phyloP scores from a whole-genome alignment of 92 coral and sea anemone species.

The Zoanthus solanderi region DNA sequence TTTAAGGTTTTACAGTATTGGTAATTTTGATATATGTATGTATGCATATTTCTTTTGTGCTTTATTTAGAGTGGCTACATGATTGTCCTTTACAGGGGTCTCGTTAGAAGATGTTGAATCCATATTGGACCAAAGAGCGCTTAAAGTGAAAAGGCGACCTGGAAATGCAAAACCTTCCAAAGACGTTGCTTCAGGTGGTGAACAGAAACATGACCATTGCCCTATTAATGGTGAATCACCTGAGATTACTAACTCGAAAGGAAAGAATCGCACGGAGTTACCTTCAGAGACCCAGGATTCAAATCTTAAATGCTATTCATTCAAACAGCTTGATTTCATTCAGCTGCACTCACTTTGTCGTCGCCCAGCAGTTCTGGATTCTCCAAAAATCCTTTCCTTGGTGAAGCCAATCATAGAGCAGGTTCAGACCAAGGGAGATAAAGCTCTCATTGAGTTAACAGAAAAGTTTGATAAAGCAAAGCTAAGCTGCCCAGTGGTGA shows the following conservation, averaged over 20 bases:
- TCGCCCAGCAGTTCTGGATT: slow-evolving; percentile 61
- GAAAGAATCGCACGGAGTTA: not conserved
- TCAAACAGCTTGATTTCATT: slow-evolving; percentile 18
- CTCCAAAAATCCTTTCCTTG: slow-evolving; percentile 54
- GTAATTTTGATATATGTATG: not conserved
- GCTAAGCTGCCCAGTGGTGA: slow-evolving; percentile 45
- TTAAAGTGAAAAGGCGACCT: slow-evolving; percentile 61
- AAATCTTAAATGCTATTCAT: slow-evolving; percentile 36
- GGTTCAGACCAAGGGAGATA: slow-evolving; percentile 51
- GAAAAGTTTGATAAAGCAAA: slow-evolving; percentile 66
- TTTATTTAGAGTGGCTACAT: not conserved
- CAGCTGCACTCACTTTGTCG: slow-evolving; percentile 56
- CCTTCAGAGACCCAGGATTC: not conserved
- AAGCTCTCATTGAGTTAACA: slow-evolving; percentile 58
- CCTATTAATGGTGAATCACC: slow-evolving; percentile 9
- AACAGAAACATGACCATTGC: not conserved
- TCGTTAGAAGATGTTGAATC: slow-evolving; percentile 58
- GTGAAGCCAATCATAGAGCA: slow-evolving; percentile 54
- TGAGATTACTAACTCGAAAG: not conserved
- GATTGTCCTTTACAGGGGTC: slow-evolving; percentile 34
- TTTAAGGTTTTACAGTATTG: too few relatives aligned
- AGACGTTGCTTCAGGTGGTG: not conserved
- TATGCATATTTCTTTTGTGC: not conserved
- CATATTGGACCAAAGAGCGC: slow-evolving; percentile 53
- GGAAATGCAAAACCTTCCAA: slow-evolving; percentile 60